Conservation (phyloP, 2,888 invertebrate species). For the Lochmaea capreae region DNA sequence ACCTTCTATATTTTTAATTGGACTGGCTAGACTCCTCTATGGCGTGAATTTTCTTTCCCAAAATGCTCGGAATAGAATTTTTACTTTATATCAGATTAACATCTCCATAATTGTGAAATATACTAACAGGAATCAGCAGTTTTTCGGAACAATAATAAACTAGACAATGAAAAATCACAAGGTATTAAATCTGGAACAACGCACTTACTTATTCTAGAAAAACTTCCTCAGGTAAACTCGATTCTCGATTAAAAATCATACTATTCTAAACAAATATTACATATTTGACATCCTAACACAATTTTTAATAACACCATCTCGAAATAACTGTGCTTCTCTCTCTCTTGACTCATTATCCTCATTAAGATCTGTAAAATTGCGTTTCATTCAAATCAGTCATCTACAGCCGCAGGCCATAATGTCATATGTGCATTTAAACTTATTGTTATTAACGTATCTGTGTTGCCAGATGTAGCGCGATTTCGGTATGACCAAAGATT, state of each 20-base stretch:
- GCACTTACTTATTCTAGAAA: too few species aligned
- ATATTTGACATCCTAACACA: not conserved
- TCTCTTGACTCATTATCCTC: conserved; percentile 1
- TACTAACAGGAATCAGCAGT: too few species aligned
- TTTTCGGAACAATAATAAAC: too few species aligned
- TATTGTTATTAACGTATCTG: not conserved
- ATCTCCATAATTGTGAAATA: too few species aligned
- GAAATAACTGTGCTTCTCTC: not conserved
- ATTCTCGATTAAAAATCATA: not conserved
- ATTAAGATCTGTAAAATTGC: not conserved
- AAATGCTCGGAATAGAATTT: too few species aligned
- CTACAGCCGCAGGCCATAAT: not conserved
- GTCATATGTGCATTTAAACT: not conserved
- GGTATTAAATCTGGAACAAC: too few species aligned
- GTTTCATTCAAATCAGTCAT: not conserved
- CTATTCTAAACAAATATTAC: not conserved
- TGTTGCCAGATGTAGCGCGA: not conserved
- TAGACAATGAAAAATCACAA: too few species aligned
- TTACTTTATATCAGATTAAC: too few species aligned
- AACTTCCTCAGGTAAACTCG: too few species aligned
- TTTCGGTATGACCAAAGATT: not conserved
- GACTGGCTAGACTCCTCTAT: too few species aligned
- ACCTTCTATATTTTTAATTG: too few species aligned
- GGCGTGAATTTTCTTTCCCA: too few species aligned
- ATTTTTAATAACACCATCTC: not conserved